A percentile compares a stretch with the other conserved stretches of the same genome.
phyloP scores from a whole-genome alignment of 1,140 invertebrate species.

The Drosophila melanica region DNA sequence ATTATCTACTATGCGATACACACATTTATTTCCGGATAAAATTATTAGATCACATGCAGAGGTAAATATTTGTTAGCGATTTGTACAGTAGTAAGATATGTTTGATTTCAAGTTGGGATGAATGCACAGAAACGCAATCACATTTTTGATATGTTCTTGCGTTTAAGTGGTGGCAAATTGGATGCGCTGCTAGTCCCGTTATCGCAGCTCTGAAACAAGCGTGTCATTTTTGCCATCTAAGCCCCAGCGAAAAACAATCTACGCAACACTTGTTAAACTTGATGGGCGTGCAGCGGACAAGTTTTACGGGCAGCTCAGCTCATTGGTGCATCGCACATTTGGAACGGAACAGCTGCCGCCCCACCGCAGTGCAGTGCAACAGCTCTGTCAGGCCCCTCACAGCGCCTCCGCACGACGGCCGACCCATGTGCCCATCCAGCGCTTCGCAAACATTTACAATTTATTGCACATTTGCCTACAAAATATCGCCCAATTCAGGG shows the following conservation, averaged over 20 bases:
- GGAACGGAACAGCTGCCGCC: conserved; percentile 50
- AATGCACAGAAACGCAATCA: background rate
- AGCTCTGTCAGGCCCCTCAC: background rate
- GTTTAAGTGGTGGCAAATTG: conserved; percentile 54
- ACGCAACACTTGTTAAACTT: conserved; percentile 78
- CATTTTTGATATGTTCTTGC: conserved; percentile 8
- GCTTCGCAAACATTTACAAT: conserved; percentile 77
- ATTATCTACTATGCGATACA: no score
- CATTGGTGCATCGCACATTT: conserved; percentile 63
- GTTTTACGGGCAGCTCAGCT: conserved; percentile 60
- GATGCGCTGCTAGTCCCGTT: conserved; percentile 59
- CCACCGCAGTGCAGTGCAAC: conserved; percentile 28
- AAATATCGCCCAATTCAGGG: conserved; percentile 78
- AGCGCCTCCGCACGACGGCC: background rate
- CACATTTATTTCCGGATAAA: no score
- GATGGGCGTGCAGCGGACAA: conserved; percentile 78
- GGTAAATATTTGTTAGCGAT: no score
- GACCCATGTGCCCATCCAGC: background rate
- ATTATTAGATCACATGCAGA: no score
- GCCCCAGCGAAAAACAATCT: conserved; percentile 65
- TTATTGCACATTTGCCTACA: conserved; percentile 82
- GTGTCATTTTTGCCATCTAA: conserved; percentile 53
- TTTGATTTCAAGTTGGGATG: no score
- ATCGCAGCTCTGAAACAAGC: conserved; percentile 58
- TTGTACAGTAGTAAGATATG: no score